Evolutionary conservation across 92 coral and sea anemone species (phyloP).

Genomic region (Parazoanthus swiftii): DNA sequence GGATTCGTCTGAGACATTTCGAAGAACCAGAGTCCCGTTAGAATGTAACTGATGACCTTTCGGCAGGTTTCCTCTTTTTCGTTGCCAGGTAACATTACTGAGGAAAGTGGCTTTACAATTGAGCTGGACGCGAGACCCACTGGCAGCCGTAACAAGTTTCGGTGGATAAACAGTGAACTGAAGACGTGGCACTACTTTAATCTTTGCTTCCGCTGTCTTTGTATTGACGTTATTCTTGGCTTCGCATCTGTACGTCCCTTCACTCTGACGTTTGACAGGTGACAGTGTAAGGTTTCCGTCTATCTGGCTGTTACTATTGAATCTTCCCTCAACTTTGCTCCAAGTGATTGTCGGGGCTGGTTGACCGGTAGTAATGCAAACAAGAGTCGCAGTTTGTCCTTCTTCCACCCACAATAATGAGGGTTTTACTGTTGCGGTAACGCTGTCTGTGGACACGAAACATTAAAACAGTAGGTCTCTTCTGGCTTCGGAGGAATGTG

Average conservation of each 20-base stretch:
- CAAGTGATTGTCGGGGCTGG: slow-evolving; percentile 27
- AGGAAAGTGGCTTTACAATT: not conserved
- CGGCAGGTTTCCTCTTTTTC: not conserved
- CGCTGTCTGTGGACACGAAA: not conserved
- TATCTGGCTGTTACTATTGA: not conserved
- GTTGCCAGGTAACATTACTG: not conserved
- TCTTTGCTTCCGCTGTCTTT: not conserved
- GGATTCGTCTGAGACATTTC: not conserved
- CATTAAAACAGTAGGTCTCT: not conserved
- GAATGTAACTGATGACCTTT: not conserved
- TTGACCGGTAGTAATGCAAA: slow-evolving; percentile 12
- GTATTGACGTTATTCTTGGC: not conserved
- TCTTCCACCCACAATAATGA: slow-evolving; percentile 1
- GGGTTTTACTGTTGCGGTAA: not conserved
- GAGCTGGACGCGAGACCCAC: not conserved
- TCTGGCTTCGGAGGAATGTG: too few relatives aligned
- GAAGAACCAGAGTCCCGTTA: not conserved
- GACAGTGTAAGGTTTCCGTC: not conserved
- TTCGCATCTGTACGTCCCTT: not conserved
- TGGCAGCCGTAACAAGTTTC: not conserved
- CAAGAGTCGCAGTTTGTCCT: slow-evolving; percentile 7
- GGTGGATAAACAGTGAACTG: not conserved
- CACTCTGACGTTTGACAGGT: not conserved
- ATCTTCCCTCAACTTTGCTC: not conserved
- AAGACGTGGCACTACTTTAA: not conserved